These are phyloP conservation scores for Aphelinus certus DNA, from an alignment of 1,140 invertebrate species.

Conservation along the genomic window DNA sequence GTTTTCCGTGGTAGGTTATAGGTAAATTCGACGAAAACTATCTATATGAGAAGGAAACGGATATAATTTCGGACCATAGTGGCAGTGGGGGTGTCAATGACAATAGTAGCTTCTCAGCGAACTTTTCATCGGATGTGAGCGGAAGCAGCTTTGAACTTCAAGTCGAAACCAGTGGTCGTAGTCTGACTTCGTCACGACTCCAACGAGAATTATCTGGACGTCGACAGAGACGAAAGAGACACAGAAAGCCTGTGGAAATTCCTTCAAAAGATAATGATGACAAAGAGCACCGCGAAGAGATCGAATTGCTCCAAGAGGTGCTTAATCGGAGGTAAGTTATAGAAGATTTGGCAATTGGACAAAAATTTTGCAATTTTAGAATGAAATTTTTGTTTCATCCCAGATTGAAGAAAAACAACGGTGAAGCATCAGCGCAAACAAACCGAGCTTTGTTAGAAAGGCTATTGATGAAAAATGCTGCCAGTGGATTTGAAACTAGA, in stretches of 20 bases:
- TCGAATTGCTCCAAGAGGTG: conserved; percentile 22
- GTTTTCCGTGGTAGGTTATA: conserved; percentile 69
- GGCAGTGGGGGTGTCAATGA: conserved; percentile 63
- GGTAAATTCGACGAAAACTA: conserved; percentile 82
- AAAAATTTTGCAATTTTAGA: no score
- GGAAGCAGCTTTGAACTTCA: conserved; percentile 20
- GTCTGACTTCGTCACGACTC: background rate
- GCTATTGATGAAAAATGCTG: conserved; percentile 57
- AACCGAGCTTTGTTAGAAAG: conserved; percentile 62
- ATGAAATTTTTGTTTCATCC: background rate
- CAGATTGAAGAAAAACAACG: conserved; percentile 44
- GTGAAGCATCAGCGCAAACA: conserved; percentile 63
- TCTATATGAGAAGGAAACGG: conserved; percentile 81
- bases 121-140: conserved; percentile 26
- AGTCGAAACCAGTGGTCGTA: background rate
- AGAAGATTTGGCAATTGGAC: background rate
- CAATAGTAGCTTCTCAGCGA: conserved; percentile 23
- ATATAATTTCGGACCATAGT: conserved; percentile 74
- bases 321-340: conserved; percentile 14
- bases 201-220: no score
- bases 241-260: background rate
- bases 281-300: conserved; percentile 20
- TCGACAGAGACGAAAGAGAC: background rate
- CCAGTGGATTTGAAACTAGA: conserved; percentile 33
- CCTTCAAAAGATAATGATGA: background rate